Conservation (phyloP, 2,797 vertebrate species). For the Phylloscopus collybita region DNA sequence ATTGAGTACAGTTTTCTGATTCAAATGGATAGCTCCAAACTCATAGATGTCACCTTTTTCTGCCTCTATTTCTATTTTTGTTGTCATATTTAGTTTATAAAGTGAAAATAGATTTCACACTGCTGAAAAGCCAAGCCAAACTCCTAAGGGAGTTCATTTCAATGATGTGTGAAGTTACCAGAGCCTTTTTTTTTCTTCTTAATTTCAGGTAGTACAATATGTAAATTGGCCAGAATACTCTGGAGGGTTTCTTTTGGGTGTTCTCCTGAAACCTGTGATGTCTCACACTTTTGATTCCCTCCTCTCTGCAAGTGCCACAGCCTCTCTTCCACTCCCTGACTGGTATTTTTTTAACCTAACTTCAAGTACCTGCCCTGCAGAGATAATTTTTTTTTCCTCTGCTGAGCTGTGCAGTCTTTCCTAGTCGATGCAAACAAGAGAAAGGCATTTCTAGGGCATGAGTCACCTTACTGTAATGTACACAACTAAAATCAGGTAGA, state of each 20-base stretch:
- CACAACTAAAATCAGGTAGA: not conserved
- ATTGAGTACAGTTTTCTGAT: not conserved
- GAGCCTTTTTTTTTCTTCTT: not conserved
- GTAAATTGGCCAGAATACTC: conserved; percentile 6
- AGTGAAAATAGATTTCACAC: not conserved
- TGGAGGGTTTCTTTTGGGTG: not conserved
- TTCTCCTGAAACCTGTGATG: not conserved
- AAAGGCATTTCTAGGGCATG: conserved; percentile 5
- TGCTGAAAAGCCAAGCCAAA: not conserved
- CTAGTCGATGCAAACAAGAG: not conserved
- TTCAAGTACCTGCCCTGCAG: not conserved
- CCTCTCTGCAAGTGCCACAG: not conserved
- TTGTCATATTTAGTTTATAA: not conserved
- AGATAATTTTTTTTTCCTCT: not conserved
- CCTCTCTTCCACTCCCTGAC: not conserved
- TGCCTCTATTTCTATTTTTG: not conserved
- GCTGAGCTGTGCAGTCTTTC: not conserved
- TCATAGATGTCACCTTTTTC: not conserved
- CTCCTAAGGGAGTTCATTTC: not conserved
- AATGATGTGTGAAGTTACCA: not conserved
- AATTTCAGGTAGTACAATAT: conserved; percentile 2
- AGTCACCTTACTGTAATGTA: not conserved
- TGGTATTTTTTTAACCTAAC: not conserved
- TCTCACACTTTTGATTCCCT: conserved; percentile 6
- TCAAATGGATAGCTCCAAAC: not conserved